A percentile compares a stretch with the other conserved stretches of the same genome.
phyloP scores from a whole-genome alignment of 2,888 invertebrate species.

The Athripsodes cinereus region DNA sequence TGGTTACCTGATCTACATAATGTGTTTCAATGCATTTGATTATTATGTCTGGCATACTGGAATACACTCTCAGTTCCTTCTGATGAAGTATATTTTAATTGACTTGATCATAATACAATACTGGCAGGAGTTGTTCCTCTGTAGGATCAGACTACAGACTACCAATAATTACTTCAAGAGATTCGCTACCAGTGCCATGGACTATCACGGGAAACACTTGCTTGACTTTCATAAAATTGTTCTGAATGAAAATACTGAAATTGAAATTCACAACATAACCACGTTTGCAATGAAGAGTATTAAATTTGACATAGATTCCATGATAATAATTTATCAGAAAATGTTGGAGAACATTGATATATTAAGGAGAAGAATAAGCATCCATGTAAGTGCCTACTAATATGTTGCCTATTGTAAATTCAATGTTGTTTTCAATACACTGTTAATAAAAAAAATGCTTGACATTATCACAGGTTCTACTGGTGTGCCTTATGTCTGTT shows the following conservation, averaged over 20 bases:
- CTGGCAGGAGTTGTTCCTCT: conserved; percentile 8
- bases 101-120: conserved; percentile 5
- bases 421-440: too few relatives aligned
- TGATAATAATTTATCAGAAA: not conserved
- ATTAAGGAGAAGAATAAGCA: conserved; percentile 3
- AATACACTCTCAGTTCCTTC: not conserved
- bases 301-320: not conserved
- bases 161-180: not conserved
- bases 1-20: conserved; percentile 1
- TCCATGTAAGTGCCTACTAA: not conserved
- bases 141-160: conserved; percentile 6
- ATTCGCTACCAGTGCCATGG: not conserved
- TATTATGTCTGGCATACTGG: conserved; percentile 7
- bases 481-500: not conserved
- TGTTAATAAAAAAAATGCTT: not conserved
- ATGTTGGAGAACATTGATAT: conserved; percentile 4
- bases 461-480: conserved; percentile 1
- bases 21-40: conserved; percentile 1
- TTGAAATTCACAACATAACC: not conserved
- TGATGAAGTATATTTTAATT: conserved; percentile 1
- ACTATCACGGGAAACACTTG: not conserved
- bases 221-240: not conserved
- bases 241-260: not conserved
- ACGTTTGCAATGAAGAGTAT: too few relatives aligned
- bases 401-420: too few relatives aligned